These are phyloP conservation scores for Leptosomus discolor DNA, from an alignment of 2,113 vertebrate species.

Conservation along the genomic window DNA sequence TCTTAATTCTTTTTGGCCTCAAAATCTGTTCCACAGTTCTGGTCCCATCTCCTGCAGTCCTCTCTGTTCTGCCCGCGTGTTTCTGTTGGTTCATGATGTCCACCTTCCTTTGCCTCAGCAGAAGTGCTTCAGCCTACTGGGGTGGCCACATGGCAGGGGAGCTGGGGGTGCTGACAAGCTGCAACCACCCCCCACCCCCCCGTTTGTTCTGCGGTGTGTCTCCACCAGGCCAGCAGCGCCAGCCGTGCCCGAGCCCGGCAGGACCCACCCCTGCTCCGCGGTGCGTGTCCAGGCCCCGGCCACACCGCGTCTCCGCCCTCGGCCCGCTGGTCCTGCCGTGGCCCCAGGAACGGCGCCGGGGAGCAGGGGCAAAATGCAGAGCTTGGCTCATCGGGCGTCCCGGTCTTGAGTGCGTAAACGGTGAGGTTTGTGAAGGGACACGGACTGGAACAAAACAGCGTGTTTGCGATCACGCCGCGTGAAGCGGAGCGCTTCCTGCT, in stretches of 20 bases:
- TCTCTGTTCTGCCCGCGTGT: neutral
- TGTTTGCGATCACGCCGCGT: rapidly evolving
- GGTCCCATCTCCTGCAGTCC: neutral
- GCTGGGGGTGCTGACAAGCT: neutral
- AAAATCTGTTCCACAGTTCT: neutral
- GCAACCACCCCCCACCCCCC: rapidly evolving
- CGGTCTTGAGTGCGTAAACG: rapidly evolving
- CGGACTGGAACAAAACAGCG: rapidly evolving
- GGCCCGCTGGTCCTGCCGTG: rapidly evolving
- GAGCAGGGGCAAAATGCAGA: rapidly evolving
- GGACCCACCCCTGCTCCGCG: rapidly evolving
- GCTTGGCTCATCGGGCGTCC: neutral
- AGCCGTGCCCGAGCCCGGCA: rapidly evolving
- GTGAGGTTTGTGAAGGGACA: neutral
- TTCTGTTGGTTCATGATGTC: neutral
- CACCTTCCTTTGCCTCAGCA: neutral
- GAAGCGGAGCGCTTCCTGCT: neutral
- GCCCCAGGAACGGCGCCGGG: neutral
- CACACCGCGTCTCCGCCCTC: rapidly evolving
- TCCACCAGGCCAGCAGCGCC: neutral
- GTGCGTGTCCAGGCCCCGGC: rapidly evolving
- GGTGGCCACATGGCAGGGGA: rapidly evolving
- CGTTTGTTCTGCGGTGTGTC: neutral
- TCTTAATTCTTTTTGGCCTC: neutral
- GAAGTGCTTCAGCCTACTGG: neutral